phyloP scores from a whole-genome alignment of 2,888 invertebrate genomes.

The Oscheius sp. region DNA sequence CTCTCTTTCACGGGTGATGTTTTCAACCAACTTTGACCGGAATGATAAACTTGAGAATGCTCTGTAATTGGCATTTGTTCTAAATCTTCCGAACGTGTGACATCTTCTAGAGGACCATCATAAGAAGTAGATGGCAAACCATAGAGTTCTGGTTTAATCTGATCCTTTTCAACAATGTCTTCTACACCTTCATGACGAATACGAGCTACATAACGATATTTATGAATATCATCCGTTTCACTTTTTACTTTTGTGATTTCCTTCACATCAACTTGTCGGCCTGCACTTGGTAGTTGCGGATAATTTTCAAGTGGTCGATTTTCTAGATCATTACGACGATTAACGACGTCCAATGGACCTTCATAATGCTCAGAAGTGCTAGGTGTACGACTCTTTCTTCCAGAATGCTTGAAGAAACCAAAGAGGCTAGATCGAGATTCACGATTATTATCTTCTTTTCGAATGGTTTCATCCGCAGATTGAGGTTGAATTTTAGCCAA shows the following conservation, averaged over 20 bases:
- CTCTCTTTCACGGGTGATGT: neutral
- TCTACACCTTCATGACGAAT: conserved; percentile 40
- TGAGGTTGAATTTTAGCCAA: neutral
- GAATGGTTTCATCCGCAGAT: neutral
- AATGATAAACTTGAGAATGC: conserved; percentile 33
- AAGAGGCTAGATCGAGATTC: neutral
- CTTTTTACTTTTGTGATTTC: neutral
- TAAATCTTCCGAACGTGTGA: conserved; percentile 14
- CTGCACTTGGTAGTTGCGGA: neutral
- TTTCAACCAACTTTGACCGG: conserved; percentile 18
- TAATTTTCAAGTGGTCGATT: neutral
- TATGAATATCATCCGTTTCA: neutral
- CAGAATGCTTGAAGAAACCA: neutral
- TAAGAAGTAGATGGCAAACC: conserved; percentile 6
- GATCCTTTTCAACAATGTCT: conserved; percentile 30
- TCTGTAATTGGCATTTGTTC: neutral
- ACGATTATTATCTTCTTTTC: neutral
- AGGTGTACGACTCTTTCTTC: neutral
- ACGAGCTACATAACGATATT: conserved; percentile 32
- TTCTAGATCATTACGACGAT: neutral
- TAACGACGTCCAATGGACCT: neutral
- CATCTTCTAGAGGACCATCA: conserved; percentile 33
- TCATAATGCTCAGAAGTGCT: neutral
- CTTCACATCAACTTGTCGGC: neutral
- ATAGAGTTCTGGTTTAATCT: neutral